A percentile compares a stretch with the other conserved stretches of the same genome.
phyloP scores from a whole-genome alignment of 2,113 vertebrate genomes.

The Microcebus griseorufus region DNA sequence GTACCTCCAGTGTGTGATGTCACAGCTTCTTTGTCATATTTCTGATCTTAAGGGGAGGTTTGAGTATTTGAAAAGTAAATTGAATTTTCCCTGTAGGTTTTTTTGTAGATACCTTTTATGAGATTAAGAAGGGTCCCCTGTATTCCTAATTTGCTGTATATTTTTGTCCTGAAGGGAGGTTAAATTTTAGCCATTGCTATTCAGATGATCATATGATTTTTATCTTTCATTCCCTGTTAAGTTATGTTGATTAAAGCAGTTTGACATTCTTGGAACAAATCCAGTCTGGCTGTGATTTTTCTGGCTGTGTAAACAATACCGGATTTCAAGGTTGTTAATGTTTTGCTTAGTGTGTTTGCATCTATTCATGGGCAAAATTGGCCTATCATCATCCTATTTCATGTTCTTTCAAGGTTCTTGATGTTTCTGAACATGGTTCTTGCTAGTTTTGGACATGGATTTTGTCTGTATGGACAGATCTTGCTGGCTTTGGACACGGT shows the following conservation, averaged over 20 bases:
- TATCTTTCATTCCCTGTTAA: neutral
- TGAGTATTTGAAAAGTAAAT: neutral
- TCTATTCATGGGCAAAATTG: neutral
- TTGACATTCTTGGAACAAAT: neutral
- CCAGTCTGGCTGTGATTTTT: neutral
- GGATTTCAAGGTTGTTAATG: neutral
- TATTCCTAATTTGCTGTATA: neutral
- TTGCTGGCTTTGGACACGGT: neutral
- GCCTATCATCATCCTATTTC: rapidly evolving
- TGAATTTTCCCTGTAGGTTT: neutral
- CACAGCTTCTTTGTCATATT: neutral
- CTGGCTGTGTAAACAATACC: neutral
- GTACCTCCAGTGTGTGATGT: rapidly evolving
- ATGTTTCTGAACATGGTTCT: neutral
- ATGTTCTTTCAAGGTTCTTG: neutral
- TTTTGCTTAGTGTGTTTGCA: neutral
- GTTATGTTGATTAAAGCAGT: no score
- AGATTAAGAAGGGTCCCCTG: neutral
- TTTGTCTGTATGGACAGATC: no score
- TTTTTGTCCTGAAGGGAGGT: neutral
- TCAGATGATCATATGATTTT: neutral
- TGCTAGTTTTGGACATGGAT: neutral
- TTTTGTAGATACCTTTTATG: neutral
- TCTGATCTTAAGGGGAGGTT: neutral
- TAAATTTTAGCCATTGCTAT: neutral